Evolutionary conservation across 2,888 invertebrate species (phyloP).

Genomic region (Pollenia amentaria): DNA sequence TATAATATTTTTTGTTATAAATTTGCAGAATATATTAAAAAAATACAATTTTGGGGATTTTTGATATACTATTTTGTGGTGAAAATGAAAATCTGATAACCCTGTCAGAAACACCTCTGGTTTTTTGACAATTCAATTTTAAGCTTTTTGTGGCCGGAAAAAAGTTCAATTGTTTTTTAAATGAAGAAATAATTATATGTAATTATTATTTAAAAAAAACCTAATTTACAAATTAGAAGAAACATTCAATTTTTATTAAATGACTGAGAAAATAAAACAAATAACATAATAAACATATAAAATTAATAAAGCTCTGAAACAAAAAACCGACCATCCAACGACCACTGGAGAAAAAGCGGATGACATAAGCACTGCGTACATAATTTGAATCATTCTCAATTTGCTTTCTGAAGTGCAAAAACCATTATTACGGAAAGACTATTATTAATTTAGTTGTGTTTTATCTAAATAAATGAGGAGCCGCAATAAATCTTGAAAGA

Average conservation of each 20-base stretch:
- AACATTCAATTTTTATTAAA: no score
- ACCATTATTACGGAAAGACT: conserved; percentile 50
- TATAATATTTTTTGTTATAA: no score
- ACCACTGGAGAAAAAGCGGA: conserved; percentile 54
- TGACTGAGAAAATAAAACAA: background rate
- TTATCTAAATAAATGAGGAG: conserved; percentile 52
- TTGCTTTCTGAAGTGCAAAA: conserved; percentile 69
- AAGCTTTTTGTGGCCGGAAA: conserved; percentile 56
- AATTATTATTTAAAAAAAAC: no score
- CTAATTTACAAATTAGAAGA: no score
- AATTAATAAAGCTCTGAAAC: conserved; percentile 1
- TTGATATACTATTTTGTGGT: no score
- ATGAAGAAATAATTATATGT: background rate
- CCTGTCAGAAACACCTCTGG: background rate
- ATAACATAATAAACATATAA: background rate
- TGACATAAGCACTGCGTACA: conserved; percentile 60
- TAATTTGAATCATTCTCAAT: conserved; percentile 70
- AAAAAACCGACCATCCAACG: conserved; percentile 9
- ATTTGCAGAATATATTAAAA: no score
- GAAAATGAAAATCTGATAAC: no score
- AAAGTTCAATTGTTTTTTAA: conserved; percentile 26
- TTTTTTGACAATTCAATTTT: conserved; percentile 29
- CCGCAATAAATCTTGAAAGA: conserved; percentile 42
- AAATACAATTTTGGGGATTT: no score
- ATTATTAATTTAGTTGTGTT: conserved; percentile 30